Evolutionary conservation across 2,113 vertebrate genomes (phyloP).

Genomic region (Peromyscus polionotus): DNA sequence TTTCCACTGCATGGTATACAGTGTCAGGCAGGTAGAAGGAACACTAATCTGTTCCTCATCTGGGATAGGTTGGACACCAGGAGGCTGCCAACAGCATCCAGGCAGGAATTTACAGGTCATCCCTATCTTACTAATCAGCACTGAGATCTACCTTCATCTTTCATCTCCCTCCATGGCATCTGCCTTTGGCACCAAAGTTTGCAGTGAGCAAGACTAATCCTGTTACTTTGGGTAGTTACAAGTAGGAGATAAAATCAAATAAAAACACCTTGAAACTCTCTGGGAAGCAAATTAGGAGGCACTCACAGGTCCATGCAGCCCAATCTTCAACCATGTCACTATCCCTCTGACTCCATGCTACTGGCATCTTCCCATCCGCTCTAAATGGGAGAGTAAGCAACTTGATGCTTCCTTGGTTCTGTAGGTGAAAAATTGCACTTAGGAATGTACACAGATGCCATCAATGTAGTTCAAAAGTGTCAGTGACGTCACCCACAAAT

Average conservation of each 20-base stretch:
- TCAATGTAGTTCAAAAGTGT: not conserved
- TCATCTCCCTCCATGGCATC: not conserved
- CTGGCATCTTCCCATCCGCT: not conserved
- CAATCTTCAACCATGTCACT: not conserved
- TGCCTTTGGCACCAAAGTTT: constrained; percentile 23
- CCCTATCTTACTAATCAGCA: not conserved
- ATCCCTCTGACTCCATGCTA: not conserved
- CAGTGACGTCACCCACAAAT: not conserved
- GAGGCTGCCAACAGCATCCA: not conserved
- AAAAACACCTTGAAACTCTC: not conserved
- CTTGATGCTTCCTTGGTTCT: not conserved
- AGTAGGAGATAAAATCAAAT: not conserved
- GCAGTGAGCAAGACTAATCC: not conserved
- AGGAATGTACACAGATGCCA: not conserved
- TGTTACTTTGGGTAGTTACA: not conserved
- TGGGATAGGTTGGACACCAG: not conserved
- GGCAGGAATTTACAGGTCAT: not conserved
- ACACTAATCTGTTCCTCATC: not conserved
- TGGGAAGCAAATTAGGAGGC: not conserved
- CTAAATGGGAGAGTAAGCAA: not conserved
- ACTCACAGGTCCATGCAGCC: fast-evolving
- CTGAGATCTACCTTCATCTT: not conserved
- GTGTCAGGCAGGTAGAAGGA: fast-evolving
- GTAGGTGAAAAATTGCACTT: not conserved
- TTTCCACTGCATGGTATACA: too few species aligned